phyloP scores from a whole-genome alignment of 2,888 invertebrate species.

The Andrena flavipes region DNA sequence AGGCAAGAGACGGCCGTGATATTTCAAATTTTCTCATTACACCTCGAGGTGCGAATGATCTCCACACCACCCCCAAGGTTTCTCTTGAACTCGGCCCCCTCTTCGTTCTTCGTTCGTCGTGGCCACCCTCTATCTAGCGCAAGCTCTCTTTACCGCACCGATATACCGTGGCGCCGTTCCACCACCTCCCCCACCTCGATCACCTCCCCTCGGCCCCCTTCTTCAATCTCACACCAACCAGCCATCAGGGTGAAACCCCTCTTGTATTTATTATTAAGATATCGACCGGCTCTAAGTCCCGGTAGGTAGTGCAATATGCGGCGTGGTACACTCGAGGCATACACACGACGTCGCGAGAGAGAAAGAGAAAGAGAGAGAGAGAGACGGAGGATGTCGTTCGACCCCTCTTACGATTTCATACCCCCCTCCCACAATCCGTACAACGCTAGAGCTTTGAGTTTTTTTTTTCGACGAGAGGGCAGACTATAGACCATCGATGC shows the following conservation, averaged over 20 bases:
- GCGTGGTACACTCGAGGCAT: constrained; percentile 66
- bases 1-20: constrained; percentile 78
- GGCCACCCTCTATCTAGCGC: constrained; percentile 61
- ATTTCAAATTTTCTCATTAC: constrained; percentile 85
- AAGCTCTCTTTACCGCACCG: constrained; percentile 59
- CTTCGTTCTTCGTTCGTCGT: constrained; percentile 32
- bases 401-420: constrained; percentile 34
- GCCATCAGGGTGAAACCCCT: constrained; percentile 81
- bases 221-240: constrained; percentile 83
- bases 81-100: constrained; percentile 46
- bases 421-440: background rate
- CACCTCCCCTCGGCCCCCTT: constrained; percentile 75
- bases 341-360: constrained; percentile 55
- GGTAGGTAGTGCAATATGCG: constrained; percentile 75
- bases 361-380: constrained; percentile 9
- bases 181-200: constrained; percentile 71
- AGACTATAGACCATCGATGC: constrained; percentile 49
- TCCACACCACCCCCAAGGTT: constrained; percentile 55
- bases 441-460: constrained; percentile 5
- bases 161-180: constrained; percentile 68
- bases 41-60: constrained; percentile 84
- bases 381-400: constrained; percentile 50
- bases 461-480: constrained; percentile 30
- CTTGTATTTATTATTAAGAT: constrained; percentile 85
- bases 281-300: constrained; percentile 82